Evolutionary conservation across 1,140 invertebrate genomes (phyloP).

Genomic region (Drosophila funebris): DNA sequence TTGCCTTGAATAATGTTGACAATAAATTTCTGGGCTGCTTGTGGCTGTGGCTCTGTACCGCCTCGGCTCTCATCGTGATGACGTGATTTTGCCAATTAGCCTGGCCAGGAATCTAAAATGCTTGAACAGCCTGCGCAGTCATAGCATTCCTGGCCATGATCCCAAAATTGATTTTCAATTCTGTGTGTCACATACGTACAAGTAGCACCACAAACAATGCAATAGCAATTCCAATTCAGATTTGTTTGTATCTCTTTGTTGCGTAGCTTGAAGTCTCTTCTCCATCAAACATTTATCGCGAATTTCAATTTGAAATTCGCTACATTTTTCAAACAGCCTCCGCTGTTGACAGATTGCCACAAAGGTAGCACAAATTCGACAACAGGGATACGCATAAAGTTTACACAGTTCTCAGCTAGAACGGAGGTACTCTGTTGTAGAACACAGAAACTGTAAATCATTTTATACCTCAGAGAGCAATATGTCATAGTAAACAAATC

Average conservation of each 20-base stretch:
- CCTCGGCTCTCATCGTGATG: not conserved
- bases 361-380: constrained; percentile 10
- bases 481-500: constrained; percentile 58
- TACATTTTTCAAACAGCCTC: constrained; percentile 28
- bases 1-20: constrained; percentile 40
- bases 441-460: constrained; percentile 38
- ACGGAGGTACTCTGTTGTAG: constrained; percentile 8
- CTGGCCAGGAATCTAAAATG: constrained; percentile 3
- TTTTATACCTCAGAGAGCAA: constrained; percentile 29
- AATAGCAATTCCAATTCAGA: constrained; percentile 11
- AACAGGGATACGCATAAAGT: not conserved
- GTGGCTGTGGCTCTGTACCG: not conserved
- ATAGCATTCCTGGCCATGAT: not conserved
- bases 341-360: constrained; percentile 27
- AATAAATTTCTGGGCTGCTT: constrained; percentile 32
- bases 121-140: not conserved
- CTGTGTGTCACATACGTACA: constrained; percentile 1
- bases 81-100: constrained; percentile 48
- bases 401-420: not conserved
- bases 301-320: constrained; percentile 55
- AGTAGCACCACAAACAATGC: constrained; percentile 20
- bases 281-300: constrained; percentile 40
- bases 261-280: not conserved
- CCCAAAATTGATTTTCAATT: constrained; percentile 30
- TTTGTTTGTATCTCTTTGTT: constrained; percentile 6